Evolutionary conservation across 2,113 vertebrate genomes (phyloP).

Genomic region (Prolemur simus): DNA sequence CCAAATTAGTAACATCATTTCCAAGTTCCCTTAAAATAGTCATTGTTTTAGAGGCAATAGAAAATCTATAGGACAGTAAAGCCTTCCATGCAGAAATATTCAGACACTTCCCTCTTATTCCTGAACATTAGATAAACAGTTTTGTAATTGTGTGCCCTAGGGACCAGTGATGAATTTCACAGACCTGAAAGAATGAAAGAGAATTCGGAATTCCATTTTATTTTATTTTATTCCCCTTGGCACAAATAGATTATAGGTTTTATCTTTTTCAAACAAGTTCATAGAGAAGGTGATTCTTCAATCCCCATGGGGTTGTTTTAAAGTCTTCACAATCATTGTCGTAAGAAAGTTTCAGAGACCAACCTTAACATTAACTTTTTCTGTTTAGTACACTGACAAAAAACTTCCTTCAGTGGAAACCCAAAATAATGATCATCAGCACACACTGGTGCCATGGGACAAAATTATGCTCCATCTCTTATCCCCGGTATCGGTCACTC

Average conservation of each 20-base stretch:
- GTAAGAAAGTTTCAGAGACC: not conserved
- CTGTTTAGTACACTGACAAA: not conserved
- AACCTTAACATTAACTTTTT: not conserved
- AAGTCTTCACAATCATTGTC: not conserved
- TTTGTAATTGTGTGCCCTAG: not conserved
- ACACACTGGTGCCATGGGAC: not conserved
- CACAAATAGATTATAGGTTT: not conserved
- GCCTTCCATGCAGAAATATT: not conserved
- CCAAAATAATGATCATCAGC: not conserved
- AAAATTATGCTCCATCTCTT: not conserved
- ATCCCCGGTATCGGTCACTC: no score
- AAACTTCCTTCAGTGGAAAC: not conserved
- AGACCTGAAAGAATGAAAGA: not conserved
- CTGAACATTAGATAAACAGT: not conserved
- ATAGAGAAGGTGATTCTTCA: not conserved
- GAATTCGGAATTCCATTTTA: not conserved
- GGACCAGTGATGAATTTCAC: not conserved
- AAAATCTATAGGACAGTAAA: not conserved
- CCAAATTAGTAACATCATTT: constrained; percentile 25
- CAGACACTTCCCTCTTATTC: not conserved
- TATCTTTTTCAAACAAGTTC: not conserved
- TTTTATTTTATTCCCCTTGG: not conserved
- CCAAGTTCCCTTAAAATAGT: not conserved
- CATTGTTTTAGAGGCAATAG: not conserved
- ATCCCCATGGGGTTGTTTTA: not conserved